A percentile compares a stretch with the other conserved stretches of the same genome.
phyloP scores from a whole-genome alignment of 2,113 vertebrate genomes.

The Nycticebus coucang region DNA sequence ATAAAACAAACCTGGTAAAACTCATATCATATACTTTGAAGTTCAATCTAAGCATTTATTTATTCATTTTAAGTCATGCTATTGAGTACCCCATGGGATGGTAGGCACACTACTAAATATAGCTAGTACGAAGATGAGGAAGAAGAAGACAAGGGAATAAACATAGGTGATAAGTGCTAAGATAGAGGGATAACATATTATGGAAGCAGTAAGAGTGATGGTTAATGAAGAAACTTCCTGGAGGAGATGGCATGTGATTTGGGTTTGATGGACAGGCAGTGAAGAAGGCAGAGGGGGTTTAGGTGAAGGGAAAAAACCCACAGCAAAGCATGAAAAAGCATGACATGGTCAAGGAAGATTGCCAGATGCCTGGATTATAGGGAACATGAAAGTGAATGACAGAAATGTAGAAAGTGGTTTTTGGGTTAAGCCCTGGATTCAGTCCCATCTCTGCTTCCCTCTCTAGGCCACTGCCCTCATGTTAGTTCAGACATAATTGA shows the following conservation, averaged over 20 bases:
- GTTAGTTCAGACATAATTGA: neutral
- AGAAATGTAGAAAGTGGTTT: neutral
- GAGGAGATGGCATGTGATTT: neutral
- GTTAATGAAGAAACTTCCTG: neutral
- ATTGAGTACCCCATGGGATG: neutral
- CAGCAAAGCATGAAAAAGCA: neutral
- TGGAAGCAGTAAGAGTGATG: neutral
- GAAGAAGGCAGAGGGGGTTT: neutral
- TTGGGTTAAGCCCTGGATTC: neutral
- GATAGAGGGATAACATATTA: neutral
- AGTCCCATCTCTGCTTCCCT: neutral
- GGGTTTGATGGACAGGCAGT: neutral
- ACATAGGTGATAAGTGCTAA: neutral
- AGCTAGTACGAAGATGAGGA: neutral
- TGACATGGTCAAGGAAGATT: neutral
- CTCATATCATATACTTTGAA: neutral
- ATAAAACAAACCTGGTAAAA: slow-evolving; percentile 23
- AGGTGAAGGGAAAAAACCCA: neutral
- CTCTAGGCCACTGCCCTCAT: neutral
- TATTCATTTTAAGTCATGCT: neutral
- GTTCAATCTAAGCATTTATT: neutral
- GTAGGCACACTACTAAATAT: neutral
- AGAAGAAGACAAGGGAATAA: neutral
- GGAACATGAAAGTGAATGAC: neutral
- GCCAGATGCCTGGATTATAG: neutral